These are phyloP conservation scores for Trichogramma pretiosum DNA, from an alignment of 1,140 invertebrate species.

Conservation along the genomic window DNA sequence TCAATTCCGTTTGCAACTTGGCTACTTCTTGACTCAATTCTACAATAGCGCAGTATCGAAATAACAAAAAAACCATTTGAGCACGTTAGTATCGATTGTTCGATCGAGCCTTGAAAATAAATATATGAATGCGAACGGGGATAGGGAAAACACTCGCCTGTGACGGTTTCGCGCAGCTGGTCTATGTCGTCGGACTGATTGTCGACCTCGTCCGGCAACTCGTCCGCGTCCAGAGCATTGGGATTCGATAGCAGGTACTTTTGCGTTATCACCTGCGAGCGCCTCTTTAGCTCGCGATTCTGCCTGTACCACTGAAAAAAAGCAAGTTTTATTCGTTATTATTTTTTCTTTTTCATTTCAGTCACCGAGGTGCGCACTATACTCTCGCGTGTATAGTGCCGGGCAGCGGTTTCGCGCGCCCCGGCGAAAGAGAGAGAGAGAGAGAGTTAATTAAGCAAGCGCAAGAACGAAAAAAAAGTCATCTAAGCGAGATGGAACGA, in stretches of 20 bases:
- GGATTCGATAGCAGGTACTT: constrained; percentile 42
- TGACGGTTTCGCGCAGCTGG: constrained; percentile 56
- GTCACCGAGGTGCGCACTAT: no score
- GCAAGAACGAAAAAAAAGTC: not conserved
- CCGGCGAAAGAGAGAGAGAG: not conserved
- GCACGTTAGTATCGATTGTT: no score
- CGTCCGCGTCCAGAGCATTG: constrained; percentile 31
- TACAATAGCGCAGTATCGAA: constrained; percentile 10
- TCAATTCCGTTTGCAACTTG: constrained; percentile 57
- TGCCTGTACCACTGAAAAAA: constrained; percentile 61
- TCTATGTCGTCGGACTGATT: constrained; percentile 56
- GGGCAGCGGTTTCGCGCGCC: no score
- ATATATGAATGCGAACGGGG: no score
- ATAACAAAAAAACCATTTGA: no score
- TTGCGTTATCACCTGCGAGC: constrained; percentile 53
- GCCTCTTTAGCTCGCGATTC: constrained; percentile 59
- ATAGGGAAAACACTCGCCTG: constrained; percentile 28
- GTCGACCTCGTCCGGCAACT: constrained; percentile 44
- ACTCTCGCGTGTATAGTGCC: no score
- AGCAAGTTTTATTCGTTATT: no score
- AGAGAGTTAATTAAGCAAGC: no score
- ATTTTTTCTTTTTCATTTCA: no score
- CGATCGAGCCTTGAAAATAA: no score
- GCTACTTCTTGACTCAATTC: constrained; percentile 58
- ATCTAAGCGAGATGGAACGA: not conserved